Percentiles rank a stretch among this genome's conserved stretches.
Evolutionary conservation across 1,140 invertebrate genomes (phyloP).

Genomic region (Copidosoma floridanum): DNA sequence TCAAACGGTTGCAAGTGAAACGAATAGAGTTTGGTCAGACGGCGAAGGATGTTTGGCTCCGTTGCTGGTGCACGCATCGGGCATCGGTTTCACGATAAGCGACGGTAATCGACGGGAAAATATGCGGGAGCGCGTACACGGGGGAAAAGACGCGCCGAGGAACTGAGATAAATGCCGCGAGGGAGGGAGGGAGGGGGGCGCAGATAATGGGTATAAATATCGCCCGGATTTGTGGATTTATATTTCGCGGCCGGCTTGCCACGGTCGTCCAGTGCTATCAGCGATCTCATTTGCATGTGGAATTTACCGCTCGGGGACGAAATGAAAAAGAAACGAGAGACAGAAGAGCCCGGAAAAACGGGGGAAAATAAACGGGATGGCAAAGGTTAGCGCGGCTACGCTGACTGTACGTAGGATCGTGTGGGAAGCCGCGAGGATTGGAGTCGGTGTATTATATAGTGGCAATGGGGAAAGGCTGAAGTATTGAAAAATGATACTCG

Average conservation of each 20-base stretch:
- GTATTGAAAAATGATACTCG: slow-evolving; percentile 55
- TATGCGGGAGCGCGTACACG: background rate
- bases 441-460: no score
- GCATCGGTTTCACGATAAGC: background rate
- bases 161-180: slow-evolving; percentile 15
- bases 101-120: background rate
- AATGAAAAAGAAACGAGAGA: slow-evolving; percentile 19
- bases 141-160: background rate
- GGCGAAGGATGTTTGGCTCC: no score
- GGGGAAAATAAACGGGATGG: background rate
- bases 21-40: background rate
- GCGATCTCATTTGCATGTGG: slow-evolving; percentile 53
- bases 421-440: no score
- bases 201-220: slow-evolving; percentile 56
- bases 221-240: slow-evolving; percentile 52
- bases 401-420: no score
- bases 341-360: background rate
- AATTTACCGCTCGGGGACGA: slow-evolving; percentile 46
- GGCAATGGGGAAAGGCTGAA: slow-evolving; percentile 37
- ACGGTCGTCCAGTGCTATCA: slow-evolving; percentile 36
- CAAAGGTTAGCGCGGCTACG: no score
- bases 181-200: slow-evolving; percentile 16
- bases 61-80: background rate
- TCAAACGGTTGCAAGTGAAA: no score
- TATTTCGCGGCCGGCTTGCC: slow-evolving; percentile 39